Base-by-base conservation (phyloP, 1,140 invertebrate species). In the Scylla paramamosain region DNA sequence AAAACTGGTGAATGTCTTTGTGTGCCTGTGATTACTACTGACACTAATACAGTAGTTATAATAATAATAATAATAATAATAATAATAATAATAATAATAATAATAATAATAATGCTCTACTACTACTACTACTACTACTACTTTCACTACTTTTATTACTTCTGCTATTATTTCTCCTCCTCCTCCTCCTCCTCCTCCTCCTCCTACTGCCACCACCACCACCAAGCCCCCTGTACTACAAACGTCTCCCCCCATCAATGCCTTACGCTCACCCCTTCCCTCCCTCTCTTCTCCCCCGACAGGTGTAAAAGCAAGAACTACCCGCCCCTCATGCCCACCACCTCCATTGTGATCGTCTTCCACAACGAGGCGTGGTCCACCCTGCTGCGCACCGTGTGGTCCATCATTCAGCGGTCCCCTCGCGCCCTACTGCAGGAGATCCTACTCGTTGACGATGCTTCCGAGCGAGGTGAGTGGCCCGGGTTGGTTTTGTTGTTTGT, bases 291-390 rank as follows among this genome's bases (percentile, higher is more conserved):
- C 46, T 77, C 84, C 39, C 46, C 52, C 32, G 0, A 4, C 96
- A 96, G 96, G 92, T 96, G 98, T 96, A 98, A 98, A 97, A 97
- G 97, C 96, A 99, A 99, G 96, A 97, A 97, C 46, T 98, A 99
- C 97, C 98, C 98, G 87, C 97, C 97, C 86, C 97, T 98, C 95
- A 97, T 99, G 96, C 99, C 99, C 7, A 98, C 98, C 45, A 99
- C 99, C 28, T 99, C 98, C 96, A 98, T 99, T 96, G 99, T 99
- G 28, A 99, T 99, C 96, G 99, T 99, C 67, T 99, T 99, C 97
- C 99, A 99, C 97, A 99, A 99, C 97, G 99, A 99, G 97, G 99
- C 99, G 0, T 99, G 99, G 99, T 98, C 98, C n/a, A 99, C 99
- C 0, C 97, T 99, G 4, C 97, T 99, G 45, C 97, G 99, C 88